These are phyloP conservation scores for Motacilla alba DNA, from an alignment of 2,113 vertebrate genomes.

Conservation along the genomic window DNA sequence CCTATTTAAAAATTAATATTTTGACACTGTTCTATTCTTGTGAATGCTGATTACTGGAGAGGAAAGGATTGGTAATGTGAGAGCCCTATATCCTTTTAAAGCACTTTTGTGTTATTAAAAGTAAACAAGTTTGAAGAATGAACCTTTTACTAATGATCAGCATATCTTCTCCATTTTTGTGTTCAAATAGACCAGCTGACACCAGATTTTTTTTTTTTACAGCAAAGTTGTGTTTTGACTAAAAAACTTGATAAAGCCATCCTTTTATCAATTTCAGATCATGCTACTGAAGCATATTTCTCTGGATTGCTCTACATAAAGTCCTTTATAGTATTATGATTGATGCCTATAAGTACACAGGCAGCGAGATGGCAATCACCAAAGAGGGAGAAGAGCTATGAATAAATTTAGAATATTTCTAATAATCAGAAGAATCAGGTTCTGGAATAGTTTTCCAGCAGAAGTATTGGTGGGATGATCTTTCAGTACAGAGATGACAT, in stretches of 20 bases:
- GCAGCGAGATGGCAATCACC: not conserved
- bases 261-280: not conserved
- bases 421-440: not conserved
- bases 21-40: not conserved
- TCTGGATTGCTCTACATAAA: not conserved
- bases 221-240: not conserved
- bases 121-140: not conserved
- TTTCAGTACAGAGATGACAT: not conserved
- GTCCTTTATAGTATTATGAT: constrained; percentile 18
- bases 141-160: not conserved
- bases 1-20: not conserved
- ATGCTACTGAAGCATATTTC: constrained; percentile 11
- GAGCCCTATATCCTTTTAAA: not conserved
- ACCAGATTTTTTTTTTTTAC: not conserved
- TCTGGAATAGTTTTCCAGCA: constrained; percentile 25
- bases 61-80: not conserved
- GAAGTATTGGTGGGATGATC: not conserved
- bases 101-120: not conserved
- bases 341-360: not conserved
- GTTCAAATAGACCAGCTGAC: not conserved
- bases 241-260: not conserved
- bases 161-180: not conserved
- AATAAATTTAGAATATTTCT: constrained; percentile 31
- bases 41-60: not conserved
- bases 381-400: constrained; percentile 10